Percentiles rank a stretch among this genome's conserved stretches.
phyloP scores from a whole-genome alignment of 2,113 vertebrate species.

The Grammomys dolichurus region DNA sequence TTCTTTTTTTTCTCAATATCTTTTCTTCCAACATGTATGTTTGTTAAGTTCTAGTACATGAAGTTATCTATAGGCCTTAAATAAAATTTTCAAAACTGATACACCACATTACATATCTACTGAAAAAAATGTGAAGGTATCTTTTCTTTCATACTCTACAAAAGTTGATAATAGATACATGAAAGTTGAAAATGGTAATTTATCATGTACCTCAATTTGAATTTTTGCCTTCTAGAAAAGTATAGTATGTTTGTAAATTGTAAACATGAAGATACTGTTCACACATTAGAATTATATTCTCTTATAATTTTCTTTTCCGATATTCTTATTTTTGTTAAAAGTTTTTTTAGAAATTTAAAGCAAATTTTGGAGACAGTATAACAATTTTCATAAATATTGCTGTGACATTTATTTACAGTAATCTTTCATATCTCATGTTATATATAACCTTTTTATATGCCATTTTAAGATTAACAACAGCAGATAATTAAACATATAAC shows the following conservation, averaged over 20 bases:
- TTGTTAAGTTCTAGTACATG: background rate
- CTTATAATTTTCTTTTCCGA: background rate
- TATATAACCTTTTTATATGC: background rate
- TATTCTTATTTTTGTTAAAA: background rate
- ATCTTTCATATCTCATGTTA: background rate
- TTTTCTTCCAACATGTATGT: background rate
- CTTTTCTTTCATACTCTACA: background rate
- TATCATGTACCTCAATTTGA: conserved; percentile 5
- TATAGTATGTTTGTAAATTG: background rate
- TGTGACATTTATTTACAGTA: background rate
- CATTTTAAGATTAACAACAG: background rate
- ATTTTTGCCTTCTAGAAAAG: background rate
- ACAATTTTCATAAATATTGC: background rate
- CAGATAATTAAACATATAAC: background rate
- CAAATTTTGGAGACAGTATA: background rate
- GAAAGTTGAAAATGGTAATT: background rate
- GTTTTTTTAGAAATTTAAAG: background rate
- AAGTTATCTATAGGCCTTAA: background rate
- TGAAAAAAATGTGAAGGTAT: background rate
- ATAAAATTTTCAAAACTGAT: background rate
- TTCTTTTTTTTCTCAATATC: background rate
- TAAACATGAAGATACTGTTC: background rate
- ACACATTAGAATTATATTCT: background rate
- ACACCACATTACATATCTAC: background rate
- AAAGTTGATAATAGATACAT: background rate